Evolutionary conservation across 2,888 invertebrate species (phyloP), one percentile per base, ranked within the genome.

Genomic region (Dexiosoma caninum): DNA sequence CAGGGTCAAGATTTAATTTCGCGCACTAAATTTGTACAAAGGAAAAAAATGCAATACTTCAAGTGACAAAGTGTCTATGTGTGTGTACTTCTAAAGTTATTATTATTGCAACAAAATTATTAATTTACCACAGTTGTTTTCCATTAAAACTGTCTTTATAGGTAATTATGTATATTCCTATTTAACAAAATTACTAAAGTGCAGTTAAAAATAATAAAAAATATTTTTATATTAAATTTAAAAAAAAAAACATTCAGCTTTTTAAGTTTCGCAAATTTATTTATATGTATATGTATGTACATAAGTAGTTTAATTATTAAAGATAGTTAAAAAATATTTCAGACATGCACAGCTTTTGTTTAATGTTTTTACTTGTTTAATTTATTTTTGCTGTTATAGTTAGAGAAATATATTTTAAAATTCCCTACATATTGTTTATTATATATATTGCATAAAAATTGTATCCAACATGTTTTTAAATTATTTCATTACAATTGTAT

Each of bases 1-100:
- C 90, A 51, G 86, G 88, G 35, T 89, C 90, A 79, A 87, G 89
- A 59, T 89, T 89, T 75, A 89, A 89, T 83, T 89, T 90, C 79
- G 88, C 87, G 78, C 88, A 89, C 82, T 89, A 85, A 87, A 42
- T n/a, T 32, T 40, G 6, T 14, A 5, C 23, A 10, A 2, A 42
- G 21, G 27, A 8, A 6, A 67, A 40, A 66, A 40, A 9, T 27
- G 6, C n/a, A 27, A 27, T 5, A 27, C 27, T 27, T 6, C 6
- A 27, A 5, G 21, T 9, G n/a, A 60, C 12, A 40, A n/a, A n/a
- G n/a, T n/a, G n/a, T n/a, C n/a, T n/a, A n/a, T n/a, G n/a, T n/a
- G n/a, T n/a, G n/a, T n/a, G n/a, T n/a, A n/a, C n/a, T 27, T 27
- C 27, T 5, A 27, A 27, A 27, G 27, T 27, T 27, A 27, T 30